phyloP scores from a whole-genome alignment of 2,888 invertebrate genomes.

The Melangyna quadrimaculata region DNA sequence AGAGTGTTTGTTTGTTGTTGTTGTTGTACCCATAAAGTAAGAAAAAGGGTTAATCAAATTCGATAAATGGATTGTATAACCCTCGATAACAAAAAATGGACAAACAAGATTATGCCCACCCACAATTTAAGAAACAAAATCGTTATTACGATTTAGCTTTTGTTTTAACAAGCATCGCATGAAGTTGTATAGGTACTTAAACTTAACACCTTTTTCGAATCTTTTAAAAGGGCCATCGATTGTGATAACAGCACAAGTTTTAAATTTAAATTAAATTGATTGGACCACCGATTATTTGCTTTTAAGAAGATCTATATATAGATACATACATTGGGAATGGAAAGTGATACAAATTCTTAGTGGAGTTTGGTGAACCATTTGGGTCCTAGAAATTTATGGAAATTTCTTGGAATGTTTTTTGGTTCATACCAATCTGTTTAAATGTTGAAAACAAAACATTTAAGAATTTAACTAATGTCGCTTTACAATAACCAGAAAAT shows the following conservation, averaged over 20 bases:
- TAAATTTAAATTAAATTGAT: neutral
- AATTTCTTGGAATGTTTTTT: too few relatives aligned
- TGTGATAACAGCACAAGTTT: neutral
- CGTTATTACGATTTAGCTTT: neutral
- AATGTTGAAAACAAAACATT: too few relatives aligned
- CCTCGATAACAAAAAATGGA: neutral
- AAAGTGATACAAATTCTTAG: neutral
- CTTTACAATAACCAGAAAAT: too few relatives aligned
- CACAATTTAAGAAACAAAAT: constrained; percentile 21
- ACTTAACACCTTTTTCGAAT: neutral
- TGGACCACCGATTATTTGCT: neutral
- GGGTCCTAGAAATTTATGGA: too few relatives aligned
- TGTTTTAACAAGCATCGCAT: neutral
- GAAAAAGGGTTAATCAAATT: constrained; percentile 30
- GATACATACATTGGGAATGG: neutral
- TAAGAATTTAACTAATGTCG: too few relatives aligned
- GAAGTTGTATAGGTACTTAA: neutral
- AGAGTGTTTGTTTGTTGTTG: constrained; percentile 34
- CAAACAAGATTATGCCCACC: constrained; percentile 30
- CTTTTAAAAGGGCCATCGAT: neutral
- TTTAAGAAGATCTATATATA: neutral
- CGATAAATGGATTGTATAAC: constrained; percentile 43
- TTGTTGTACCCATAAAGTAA: neutral
- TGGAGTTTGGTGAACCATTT: too few relatives aligned
- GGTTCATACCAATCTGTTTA: too few relatives aligned